Evolutionary conservation across 2,888 invertebrate genomes (phyloP), one percentile per base, ranked within the genome.

Genomic region (Sesamia inferens): DNA sequence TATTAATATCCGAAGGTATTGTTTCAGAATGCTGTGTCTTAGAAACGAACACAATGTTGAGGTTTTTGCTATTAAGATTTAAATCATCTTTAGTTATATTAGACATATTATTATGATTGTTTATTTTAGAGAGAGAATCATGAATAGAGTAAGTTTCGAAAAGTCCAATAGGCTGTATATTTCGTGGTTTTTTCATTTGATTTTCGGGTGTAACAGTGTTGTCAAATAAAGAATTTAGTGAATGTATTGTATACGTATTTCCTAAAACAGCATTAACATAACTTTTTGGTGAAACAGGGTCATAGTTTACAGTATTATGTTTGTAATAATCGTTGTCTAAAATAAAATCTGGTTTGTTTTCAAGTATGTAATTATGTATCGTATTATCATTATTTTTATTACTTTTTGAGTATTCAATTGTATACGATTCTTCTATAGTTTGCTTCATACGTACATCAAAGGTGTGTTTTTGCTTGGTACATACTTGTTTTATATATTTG

Each of bases 371-470:
- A 10, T 24, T 74, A 22, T 44, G 11, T 39, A 14, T 44, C 11
- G 0, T 31, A 7, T 22, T 58, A 66, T 10, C 13, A 67, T 68
- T 65, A 47, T 54, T 78, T 66, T 80, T 69, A 58, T 70, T 77
- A 65, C 74, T 82, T 73, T 79, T 75, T 19, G 85, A 76, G 65
- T 86, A 90, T 63, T 92, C 89, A 59, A 92, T 91, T 11, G 83
- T 87, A 77, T 88, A 88, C 5, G 87, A 84, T 64, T 88, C 79
- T 72, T 83, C 51, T 42, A 66, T 68, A 7, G 62, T 72, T 77
- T 85, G 79, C 74, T 47, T 82, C 48, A 66, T 51, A 65, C 7
- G 51, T 48, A 62, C 48, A 55, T 73, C 65, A 62, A 67, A 73
- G 0, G 19, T 8, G 54, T 59, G 71, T 63, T 58, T 51, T 59